Conservation (phyloP, 2,113 vertebrate genomes). For the Columba janthina region DNA sequence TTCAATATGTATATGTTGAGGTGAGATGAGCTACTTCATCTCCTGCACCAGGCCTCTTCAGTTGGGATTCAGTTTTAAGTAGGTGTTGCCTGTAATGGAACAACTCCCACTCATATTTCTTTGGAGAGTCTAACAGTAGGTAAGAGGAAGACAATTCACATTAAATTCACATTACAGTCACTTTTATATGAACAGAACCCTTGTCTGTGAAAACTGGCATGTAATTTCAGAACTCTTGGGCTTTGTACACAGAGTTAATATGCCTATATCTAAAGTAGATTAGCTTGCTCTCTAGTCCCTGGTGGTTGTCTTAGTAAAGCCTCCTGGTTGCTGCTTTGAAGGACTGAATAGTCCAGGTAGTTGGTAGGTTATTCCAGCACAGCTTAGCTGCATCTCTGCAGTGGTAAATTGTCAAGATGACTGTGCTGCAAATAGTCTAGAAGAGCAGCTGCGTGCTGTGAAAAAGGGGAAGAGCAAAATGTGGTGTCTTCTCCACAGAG, state of each 20-base stretch:
- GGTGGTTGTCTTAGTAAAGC: background rate
- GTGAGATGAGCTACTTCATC: background rate
- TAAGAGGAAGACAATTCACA: background rate
- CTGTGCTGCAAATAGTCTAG: too few species aligned
- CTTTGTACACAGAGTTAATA: background rate
- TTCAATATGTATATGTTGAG: background rate
- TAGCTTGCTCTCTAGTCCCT: background rate
- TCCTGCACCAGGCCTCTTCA: background rate
- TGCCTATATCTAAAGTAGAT: background rate
- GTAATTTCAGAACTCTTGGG: background rate
- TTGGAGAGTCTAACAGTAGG: background rate
- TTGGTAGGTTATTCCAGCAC: accelerated
- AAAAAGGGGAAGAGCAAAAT: background rate
- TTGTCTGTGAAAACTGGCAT: background rate
- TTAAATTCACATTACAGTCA: accelerated
- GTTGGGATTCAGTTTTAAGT: background rate
- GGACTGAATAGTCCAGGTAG: background rate
- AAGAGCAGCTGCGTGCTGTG: background rate
- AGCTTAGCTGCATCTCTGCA: background rate
- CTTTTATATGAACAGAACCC: accelerated
- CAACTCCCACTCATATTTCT: background rate
- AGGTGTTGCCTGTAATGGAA: background rate
- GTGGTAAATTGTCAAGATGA: background rate
- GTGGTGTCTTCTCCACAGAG: background rate
- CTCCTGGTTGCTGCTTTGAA: background rate